These are phyloP conservation scores for Labroides dimidiatus DNA, from an alignment of 2,797 vertebrate genomes.

Conservation along the genomic window DNA sequence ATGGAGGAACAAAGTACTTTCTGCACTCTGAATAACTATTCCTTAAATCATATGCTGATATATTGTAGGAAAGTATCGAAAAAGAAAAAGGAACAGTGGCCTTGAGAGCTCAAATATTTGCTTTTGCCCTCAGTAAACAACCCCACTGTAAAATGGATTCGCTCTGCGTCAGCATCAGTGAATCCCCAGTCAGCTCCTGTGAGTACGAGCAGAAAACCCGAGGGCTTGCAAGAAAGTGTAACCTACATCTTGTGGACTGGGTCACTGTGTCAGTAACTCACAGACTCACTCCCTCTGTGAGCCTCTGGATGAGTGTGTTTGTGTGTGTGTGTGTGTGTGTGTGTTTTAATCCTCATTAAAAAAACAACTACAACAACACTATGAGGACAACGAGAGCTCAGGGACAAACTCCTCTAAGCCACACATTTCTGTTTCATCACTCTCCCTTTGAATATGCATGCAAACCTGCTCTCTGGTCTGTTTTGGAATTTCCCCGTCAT, in stretches of 20 bases:
- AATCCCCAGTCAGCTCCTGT: conserved; percentile 41
- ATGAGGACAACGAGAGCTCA: conserved; percentile 21
- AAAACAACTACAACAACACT: conserved; percentile 19
- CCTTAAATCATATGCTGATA: no score
- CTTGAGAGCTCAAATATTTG: background rate
- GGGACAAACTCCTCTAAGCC: conserved; percentile 11
- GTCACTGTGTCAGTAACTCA: conserved; percentile 75
- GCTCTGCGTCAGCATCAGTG: conserved; percentile 37
- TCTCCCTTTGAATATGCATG: conserved; percentile 7
- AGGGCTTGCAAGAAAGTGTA: conserved; percentile 51
- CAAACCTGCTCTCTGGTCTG: conserved; percentile 8
- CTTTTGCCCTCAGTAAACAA: conserved; percentile 18
- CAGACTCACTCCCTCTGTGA: conserved; percentile 33
- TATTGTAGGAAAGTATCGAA: no score
- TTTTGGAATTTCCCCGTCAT: conserved; percentile 11
- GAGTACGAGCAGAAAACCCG: conserved; percentile 45
- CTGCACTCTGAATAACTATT: no score
- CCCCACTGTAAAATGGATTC: conserved; percentile 6
- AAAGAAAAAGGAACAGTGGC: no score
- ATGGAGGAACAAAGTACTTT: no score
- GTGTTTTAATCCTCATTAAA: conserved; percentile 39
- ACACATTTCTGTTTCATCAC: conserved; percentile 1
- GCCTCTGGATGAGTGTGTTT: conserved; percentile 6
- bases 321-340: no score
- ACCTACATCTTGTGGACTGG: conserved; percentile 73